A percentile compares a stretch with the other conserved stretches of the same genome.
These are phyloP conservation scores for Mormyrops boulengeri DNA, from an alignment of 2,797 vertebrate species.

Conservation along the genomic window DNA sequence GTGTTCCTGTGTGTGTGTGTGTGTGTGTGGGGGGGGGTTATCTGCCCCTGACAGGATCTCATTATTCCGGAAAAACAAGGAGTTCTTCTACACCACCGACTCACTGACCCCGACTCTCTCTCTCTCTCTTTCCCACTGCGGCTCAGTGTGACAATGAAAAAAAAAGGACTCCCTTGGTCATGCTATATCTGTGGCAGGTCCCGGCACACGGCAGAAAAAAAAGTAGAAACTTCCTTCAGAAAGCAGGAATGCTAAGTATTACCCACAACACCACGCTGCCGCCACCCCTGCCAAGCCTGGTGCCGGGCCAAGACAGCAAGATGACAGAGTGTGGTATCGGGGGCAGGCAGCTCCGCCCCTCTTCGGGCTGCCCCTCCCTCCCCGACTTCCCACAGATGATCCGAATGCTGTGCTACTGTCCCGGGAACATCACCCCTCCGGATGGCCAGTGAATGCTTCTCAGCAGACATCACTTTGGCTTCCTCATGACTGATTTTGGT, in stretches of 20 bases:
- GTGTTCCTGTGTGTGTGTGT: neutral
- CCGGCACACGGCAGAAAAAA: conserved; percentile 36
- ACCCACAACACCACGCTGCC: conserved; percentile 62
- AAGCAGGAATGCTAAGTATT: conserved; percentile 64
- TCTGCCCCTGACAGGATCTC: conserved; percentile 17
- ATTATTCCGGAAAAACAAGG: conserved; percentile 25
- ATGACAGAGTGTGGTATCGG: conserved; percentile 53
- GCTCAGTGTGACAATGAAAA: conserved; percentile 41
- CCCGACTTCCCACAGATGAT: conserved; percentile 26
- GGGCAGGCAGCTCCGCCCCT: conserved; percentile 35
- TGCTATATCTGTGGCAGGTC: conserved; percentile 55
- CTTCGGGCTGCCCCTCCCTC: conserved; percentile 36
- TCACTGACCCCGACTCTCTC: conserved; percentile 11
- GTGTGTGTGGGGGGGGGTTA: neutral
- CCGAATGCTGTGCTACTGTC: neutral
- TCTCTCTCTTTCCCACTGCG: neutral
- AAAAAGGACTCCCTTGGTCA: conserved; percentile 35
- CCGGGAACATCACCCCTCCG: neutral
- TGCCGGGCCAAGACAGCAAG: conserved; percentile 60
- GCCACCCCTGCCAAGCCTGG: conserved; percentile 60
- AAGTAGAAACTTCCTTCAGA: conserved; percentile 52
- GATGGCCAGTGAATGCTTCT: neutral
- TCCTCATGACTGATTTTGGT: neutral
- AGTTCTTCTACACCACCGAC: conserved; percentile 19
- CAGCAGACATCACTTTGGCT: neutral